These are phyloP conservation scores for Drosophila kohkoa DNA, from an alignment of 1,140 invertebrate genomes.

Conservation along the genomic window DNA sequence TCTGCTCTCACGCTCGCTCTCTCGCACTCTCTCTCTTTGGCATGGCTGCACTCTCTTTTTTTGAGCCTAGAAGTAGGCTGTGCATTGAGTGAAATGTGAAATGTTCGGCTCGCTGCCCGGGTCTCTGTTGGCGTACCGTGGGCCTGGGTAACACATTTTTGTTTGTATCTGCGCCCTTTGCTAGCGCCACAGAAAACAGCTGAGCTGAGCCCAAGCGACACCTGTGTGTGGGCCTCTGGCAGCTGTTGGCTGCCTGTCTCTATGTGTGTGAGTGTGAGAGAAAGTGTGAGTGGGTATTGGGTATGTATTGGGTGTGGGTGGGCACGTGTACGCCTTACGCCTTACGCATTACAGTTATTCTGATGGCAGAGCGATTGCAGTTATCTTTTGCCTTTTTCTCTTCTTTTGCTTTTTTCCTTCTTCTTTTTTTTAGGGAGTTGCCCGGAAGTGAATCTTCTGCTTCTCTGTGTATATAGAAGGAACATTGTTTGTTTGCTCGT, in stretches of 20 bases:
- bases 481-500: slow-evolving; percentile 9
- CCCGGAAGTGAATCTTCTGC: slow-evolving; percentile 13
- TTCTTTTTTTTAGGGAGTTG: neutral
- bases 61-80: slow-evolving; percentile 74
- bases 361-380: slow-evolving; percentile 49
- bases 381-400: slow-evolving; percentile 43
- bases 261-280: no score
- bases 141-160: slow-evolving; percentile 72
- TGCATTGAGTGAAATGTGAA: slow-evolving; percentile 55
- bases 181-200: slow-evolving; percentile 54
- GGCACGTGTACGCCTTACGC: slow-evolving; percentile 46
- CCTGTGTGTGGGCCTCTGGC: slow-evolving; percentile 32
- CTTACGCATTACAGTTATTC: slow-evolving; percentile 45
- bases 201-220: slow-evolving; percentile 52
- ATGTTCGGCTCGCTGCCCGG: slow-evolving; percentile 11
- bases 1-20: slow-evolving; percentile 34
- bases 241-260: slow-evolving; percentile 29
- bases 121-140: slow-evolving; percentile 26
- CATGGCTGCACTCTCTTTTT: neutral
- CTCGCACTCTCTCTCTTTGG: neutral
- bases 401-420: slow-evolving; percentile 1
- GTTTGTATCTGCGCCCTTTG: slow-evolving; percentile 58
- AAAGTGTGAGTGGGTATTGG: neutral
- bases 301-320: slow-evolving; percentile 6
- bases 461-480: neutral